Base-by-base conservation (phyloP, 2,888 invertebrate genomes). In the Ochropacha duplaris region DNA sequence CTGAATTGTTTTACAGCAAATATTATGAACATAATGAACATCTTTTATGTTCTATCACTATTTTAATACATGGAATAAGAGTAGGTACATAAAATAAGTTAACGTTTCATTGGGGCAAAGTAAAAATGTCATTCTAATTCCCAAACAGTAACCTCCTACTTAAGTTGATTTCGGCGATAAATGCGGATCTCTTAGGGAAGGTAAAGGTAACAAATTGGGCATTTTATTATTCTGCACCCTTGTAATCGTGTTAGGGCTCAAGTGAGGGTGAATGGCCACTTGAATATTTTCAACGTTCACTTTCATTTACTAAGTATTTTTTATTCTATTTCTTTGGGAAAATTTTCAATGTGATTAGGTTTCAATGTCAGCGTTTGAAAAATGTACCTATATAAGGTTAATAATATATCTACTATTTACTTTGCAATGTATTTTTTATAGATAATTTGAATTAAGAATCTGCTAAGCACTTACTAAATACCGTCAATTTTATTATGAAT, bases 211-310 rank as follows among this genome's bases (percentile, higher is more conserved):
- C 84, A 83, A 90, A 89, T 88, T 85, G 86, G 74, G 68, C 81
- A 78, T 87, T 86, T 88, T 86, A 88, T 90, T 88, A 86, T 86
- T 80, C 83, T 74, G 69, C 74, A 78, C 86, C 85, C 83, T 76
- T 82, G 69, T 86, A 87, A 88, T 86, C 77, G 78, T 79, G 82
- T 88, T 85, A 79, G 73, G 66, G 68, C 69, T 72, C 64, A 69
- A 79, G 73, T 76, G 68, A 16, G 66, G 69, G 73, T 75, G 68
- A 74, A 74, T 61, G 61, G 66, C 64, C 65, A 65, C 68, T 67
- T 66, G 65, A 71, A 74, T 73, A 68, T 73, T 68, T 71, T 58
- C 59, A 55, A 14, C 50, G 51, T 57, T 65, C 62, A 51, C 44
- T 57, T 62, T 63, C 57, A 56, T 60, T 58, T 58, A 49, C 51